Evolutionary conservation across 2,888 invertebrate species (phyloP), one percentile per base, ranked within the genome.

Genomic region (Yponomeuta cagnagella): DNA sequence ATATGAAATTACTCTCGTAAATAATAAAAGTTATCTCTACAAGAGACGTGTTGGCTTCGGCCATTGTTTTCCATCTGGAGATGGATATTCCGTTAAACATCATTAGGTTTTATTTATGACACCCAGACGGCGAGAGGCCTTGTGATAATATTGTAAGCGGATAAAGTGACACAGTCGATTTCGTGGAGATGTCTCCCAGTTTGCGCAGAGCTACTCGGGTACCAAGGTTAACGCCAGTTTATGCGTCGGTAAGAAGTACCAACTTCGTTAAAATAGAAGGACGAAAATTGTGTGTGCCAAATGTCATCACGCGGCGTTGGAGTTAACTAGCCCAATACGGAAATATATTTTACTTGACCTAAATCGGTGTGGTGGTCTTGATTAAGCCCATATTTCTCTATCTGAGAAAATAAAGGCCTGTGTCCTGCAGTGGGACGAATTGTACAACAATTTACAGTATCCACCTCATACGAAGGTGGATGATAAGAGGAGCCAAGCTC

Each of bases 1-100:
- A 73, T 72, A 73, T 75, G 73, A 73, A 71, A 72, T 72, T 71
- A 43, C 67, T 37, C 67, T 67, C 43, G 37, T 67, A 58, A 15
- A 58, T 58, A 58, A 58, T 4, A 58, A 58, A 58, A 58, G 52
- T 58, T 58, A 5, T 5, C 43, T 43, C 43, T 43, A 3, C 43
- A 6, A 31, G n/a, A 70, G 63, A 63, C 33, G 52, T 71, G 68
- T 71, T 43, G 43, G 43, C 43, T 58, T 63, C 12, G 15, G 52
- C 58, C 52, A 70, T 70, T 70, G 68, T 71, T 68, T 68, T 63
- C 58, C 58, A 63, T 70, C 63, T 70, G 58, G 64, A 67, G 66
- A 15, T 12, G 31, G 37, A 66, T 58, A 15, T 58, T 10, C n/a
- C 65, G 65, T 31, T 65, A 65, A 65, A 65, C 30, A 65, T 58